phyloP scores from a whole-genome alignment of 2,113 vertebrate genomes.

The Motacilla tschutschensis region DNA sequence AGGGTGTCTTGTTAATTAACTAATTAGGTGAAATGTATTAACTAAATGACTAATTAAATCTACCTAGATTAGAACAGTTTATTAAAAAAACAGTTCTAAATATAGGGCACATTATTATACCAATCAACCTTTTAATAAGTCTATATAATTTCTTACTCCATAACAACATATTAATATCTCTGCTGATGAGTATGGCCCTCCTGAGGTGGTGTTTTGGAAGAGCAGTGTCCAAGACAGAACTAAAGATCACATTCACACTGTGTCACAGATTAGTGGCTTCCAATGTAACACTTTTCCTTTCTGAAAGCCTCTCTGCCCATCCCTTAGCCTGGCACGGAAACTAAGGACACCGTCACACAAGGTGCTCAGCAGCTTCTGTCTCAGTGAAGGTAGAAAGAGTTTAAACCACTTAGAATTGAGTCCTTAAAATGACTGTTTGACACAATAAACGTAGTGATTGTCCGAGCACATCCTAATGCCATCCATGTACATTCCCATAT shows the following conservation, averaged over 20 bases:
- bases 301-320: background rate
- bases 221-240: conserved; percentile 33
- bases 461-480: background rate
- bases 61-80: background rate
- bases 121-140: background rate
- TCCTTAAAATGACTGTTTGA: conserved; percentile 13
- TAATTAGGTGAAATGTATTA: background rate
- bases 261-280: conserved; percentile 11
- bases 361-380: background rate
- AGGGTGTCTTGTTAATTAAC: background rate
- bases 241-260: background rate
- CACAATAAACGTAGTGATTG: background rate
- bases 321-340: background rate
- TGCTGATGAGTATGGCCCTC: conserved; percentile 44
- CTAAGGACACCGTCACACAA: background rate
- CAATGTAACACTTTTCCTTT: conserved; percentile 31
- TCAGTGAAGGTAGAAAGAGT: background rate
- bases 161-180: conserved; percentile 20
- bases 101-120: background rate
- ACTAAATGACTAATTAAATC: background rate
- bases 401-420: background rate
- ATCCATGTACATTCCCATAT: background rate
- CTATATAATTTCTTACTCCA: background rate
- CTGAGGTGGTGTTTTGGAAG: conserved; percentile 47
- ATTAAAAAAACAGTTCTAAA: background rate